Evolutionary conservation across 1,140 invertebrate genomes (phyloP), one percentile per base, ranked within the genome.

Genomic region (Diorhabda elongata): DNA sequence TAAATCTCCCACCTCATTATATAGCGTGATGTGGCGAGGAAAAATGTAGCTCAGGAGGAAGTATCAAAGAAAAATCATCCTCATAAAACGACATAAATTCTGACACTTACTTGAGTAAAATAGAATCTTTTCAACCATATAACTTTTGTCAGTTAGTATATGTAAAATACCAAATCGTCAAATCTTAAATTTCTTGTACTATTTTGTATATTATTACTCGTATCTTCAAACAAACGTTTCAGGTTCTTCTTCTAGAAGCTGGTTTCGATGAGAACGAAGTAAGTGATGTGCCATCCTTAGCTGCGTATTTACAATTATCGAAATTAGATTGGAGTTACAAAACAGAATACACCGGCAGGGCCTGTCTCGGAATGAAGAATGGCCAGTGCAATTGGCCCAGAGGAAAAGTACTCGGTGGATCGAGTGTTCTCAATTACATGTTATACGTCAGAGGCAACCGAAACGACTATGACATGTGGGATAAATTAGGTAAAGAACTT

Each of bases 371-470:
- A 3, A 89, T 88, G 84, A 89, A 90, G 73, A 88, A 89, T 61
- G 87, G 88, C 58, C 84, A 90, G 47, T 94, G 92, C 79, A 93
- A 92, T 75, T 94, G 92, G 92, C 91, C 93, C 0, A 81, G 92
- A 56, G 92, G 92, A 7, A 94, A 93, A 77, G 91, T 94, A 0
- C 82, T 95, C 0, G 96, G 96, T 2, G 96, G 96, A 1, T 95
- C 92, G 1, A 93, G 91, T 59, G 93, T 94, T 0, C 83, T 98
- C 0, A 98, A 98, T 79, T 97, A 97, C 74, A 97, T 98, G 96
- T 86, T 97, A 0, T 98, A 98, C 79, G 93, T 96, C 0, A 83
- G 96, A 71, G 96, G 91, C 60, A 92, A 90, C 81, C 86, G 83
- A 72, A 82, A 87, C 45, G 96, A 98, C 77, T 98, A 95, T 77